Evolutionary conservation across 64 coral and sea anemone species (phyloP), one percentile per base, ranked within the genome.

Genomic region (Platygyra sinensis): DNA sequence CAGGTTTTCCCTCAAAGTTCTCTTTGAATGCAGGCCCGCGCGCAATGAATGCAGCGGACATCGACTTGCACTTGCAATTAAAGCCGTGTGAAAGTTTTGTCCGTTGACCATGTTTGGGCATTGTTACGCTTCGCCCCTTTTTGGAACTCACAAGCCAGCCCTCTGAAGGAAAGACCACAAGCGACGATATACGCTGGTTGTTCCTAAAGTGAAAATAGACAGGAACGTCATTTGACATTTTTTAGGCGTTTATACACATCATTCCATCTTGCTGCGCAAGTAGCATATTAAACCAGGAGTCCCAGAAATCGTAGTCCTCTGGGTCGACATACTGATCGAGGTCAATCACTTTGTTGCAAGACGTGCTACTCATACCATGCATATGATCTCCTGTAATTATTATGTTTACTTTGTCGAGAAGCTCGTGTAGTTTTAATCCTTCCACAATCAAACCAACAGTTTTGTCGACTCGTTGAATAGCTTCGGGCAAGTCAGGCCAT

Each of bases 381-480:
- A n/a, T n/a, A 67, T 98, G 96, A 76, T 98, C 96, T 10, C 93
- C 69, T 15, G 90, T 92, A 29, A 98, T 59, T 13, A 98, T 90
- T 16, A 98, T 90, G 38, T 98, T 98, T 2, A 91, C 73, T 38
- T 67, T 86, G 49, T 98, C 80, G 16, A 93, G 71, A 10, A 98
- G 64, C 16, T 73, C 20, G 18, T 78, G 78, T 15, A 20, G 30
- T 22, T 61, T 62, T 14, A 98, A 60, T 10, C 87, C 67, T 72
- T 87, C 61, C 1, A 98, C 30, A 8, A 98, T 42, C 50, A 87
- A 72, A 19, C 96, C 96, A 1, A 94, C 72, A 6, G 79, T 89
- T 36, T 67, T 31, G 42, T 98, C 96, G 52, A 95, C 64, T 20
- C 60, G 46, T 14, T n/a, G n/a, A n/a, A n/a, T n/a, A n/a, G n/a